A percentile compares a stretch with the other conserved stretches of the same genome.
Conservation (phyloP, 2,888 invertebrate genomes). For the Barypeithes pellucidus region DNA sequence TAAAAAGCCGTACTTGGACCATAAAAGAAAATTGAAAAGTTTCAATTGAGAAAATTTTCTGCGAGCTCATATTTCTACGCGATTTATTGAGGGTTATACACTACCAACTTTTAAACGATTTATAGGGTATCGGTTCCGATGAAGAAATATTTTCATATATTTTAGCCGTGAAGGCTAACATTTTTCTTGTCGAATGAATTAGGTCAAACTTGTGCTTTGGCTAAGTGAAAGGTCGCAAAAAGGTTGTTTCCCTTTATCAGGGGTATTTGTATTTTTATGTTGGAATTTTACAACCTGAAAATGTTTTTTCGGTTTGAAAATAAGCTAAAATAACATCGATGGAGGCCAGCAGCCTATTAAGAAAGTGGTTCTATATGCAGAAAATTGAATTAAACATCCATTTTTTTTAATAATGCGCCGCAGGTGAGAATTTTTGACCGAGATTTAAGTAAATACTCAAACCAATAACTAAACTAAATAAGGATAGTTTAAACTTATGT, state of each 20-base stretch:
- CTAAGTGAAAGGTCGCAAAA: background rate
- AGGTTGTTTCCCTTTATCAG: background rate
- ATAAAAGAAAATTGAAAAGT: slow-evolving; percentile 66
- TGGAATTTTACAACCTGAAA: background rate
- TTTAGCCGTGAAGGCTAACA: slow-evolving; percentile 1
- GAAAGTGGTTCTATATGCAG: no score
- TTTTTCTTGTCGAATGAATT: slow-evolving; percentile 16
- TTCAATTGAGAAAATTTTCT: slow-evolving; percentile 51
- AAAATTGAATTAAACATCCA: no score
- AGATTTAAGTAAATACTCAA: no score
- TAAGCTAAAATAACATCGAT: no score
- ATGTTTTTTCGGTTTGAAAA: background rate
- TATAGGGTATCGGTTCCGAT: slow-evolving; percentile 21
- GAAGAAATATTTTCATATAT: slow-evolving; percentile 18
- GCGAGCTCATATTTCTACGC: slow-evolving; percentile 19
- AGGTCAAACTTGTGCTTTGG: slow-evolving; percentile 2
- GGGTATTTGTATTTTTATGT: slow-evolving; percentile 1
- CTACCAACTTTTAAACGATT: slow-evolving; percentile 19
- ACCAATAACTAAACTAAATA: no score
- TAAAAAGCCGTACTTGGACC: slow-evolving; percentile 66
- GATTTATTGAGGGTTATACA: slow-evolving; percentile 25
- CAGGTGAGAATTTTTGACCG: no score
- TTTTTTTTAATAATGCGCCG: no score
- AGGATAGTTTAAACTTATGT: no score
- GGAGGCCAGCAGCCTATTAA: no score